Percentiles rank a stretch among this genome's conserved stretches.
These are phyloP conservation scores for Sanderia malayensis DNA, from an alignment of 30 jellyfish, hydroid and myxozoan genomes.

Conservation along the genomic window DNA sequence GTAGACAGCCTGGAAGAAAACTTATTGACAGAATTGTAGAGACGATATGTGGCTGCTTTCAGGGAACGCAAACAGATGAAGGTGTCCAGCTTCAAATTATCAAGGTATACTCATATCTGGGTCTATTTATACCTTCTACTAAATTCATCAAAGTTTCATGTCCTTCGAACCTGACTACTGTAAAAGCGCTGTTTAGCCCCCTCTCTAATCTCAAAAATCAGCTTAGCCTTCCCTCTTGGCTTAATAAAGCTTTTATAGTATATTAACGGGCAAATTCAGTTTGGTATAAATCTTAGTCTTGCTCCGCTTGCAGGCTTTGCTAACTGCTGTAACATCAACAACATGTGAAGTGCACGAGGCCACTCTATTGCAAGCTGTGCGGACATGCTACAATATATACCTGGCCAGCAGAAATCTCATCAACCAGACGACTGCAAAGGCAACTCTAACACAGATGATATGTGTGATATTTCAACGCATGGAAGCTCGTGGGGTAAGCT, in stretches of 20 bases:
- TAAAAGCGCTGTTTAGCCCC: no score
- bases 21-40: slow-evolving; percentile 84
- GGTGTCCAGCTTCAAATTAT: slow-evolving; percentile 96
- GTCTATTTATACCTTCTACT: neutral
- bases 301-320: slow-evolving; percentile 95
- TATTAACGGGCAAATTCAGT: no score
- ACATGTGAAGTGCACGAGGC: slow-evolving; percentile 97
- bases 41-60: slow-evolving; percentile 85
- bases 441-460: slow-evolving; percentile 93
- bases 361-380: slow-evolving; percentile 87
- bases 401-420: slow-evolving; percentile 85
- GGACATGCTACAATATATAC: slow-evolving; percentile 93
- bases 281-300: no score
- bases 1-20: slow-evolving; percentile 74
- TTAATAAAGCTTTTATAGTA: no score
- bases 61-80: slow-evolving; percentile 88
- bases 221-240: no score
- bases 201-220: no score
- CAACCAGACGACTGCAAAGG: slow-evolving; percentile 95
- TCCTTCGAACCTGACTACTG: no score
- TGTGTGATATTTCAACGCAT: slow-evolving; percentile 86
- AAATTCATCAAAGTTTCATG: neutral
- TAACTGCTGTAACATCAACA: slow-evolving; percentile 88
- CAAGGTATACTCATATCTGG: slow-evolving; percentile 66
- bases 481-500: slow-evolving; percentile 93